Evolutionary conservation across 1,140 invertebrate genomes (phyloP).

Genomic region (Sitobion miscanthi): DNA sequence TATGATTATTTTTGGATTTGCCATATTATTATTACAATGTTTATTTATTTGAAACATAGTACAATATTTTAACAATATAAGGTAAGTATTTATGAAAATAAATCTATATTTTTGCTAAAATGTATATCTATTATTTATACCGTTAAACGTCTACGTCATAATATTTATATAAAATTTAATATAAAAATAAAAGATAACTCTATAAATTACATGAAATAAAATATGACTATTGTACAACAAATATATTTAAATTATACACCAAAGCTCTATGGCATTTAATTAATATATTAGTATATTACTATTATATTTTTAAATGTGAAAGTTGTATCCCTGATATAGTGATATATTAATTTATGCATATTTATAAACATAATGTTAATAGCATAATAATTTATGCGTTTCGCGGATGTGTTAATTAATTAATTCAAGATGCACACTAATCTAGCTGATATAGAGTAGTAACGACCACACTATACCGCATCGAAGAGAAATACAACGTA

Average conservation of each 20-base stretch:
- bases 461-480: not conserved
- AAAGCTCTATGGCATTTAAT: not conserved
- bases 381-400: not conserved
- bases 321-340: not conserved
- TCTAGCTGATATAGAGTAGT: not conserved
- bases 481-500: not conserved
- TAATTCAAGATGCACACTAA: not conserved
- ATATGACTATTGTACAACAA: not conserved
- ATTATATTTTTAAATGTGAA: not conserved
- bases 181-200: not conserved
- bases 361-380: not conserved
- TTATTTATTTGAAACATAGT: too few species aligned
- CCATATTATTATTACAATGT: not conserved
- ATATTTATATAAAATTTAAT: not conserved
- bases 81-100: not conserved
- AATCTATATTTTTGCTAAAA: not conserved
- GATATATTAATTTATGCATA: not conserved
- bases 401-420: conserved; percentile 17
- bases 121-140: not conserved
- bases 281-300: not conserved
- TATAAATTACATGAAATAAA: not conserved
- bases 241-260: conserved; percentile 1
- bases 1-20: not conserved
- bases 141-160: not conserved
- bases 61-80: not conserved